Conservation (phyloP, 2,888 invertebrate species). For the Apantesis nais region DNA sequence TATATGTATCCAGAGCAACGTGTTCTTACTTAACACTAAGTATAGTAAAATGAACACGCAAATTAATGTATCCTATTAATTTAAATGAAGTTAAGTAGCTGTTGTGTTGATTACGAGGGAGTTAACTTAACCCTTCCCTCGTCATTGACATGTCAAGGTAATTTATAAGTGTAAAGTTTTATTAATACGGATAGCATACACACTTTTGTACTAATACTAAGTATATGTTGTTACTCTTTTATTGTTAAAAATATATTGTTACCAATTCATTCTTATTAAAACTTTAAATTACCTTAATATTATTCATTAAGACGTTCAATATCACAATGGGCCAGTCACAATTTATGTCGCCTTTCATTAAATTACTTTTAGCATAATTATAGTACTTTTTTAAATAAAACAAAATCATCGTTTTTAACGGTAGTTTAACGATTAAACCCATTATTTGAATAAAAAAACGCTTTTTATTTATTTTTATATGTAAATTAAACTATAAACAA, state of each 20-base stretch:
- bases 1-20: not conserved
- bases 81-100: slow-evolving; percentile 66
- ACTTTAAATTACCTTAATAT: not conserved
- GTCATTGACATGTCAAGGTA: slow-evolving; percentile 64
- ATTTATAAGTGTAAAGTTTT: slow-evolving; percentile 55
- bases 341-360: no score
- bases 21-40: slow-evolving; percentile 40
- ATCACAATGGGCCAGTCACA: no score
- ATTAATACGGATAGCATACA: slow-evolving; percentile 36
- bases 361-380: no score
- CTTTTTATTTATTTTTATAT: no score
- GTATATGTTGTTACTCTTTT: not conserved
- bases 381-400: no score
- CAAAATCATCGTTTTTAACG: no score
- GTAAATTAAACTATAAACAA: no score
- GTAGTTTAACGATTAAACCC: no score
- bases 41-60: slow-evolving; percentile 47
- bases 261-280: not conserved
- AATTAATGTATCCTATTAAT: slow-evolving; percentile 65
- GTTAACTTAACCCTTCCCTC: slow-evolving; percentile 70
- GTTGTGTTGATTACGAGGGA: slow-evolving; percentile 60
- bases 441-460: no score
- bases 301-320: not conserved
- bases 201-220: not conserved
- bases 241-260: not conserved